A percentile compares a stretch with the other conserved stretches of the same genome.
These are phyloP conservation scores for Alectura lathami DNA, from an alignment of 2,113 vertebrate genomes.

Conservation along the genomic window DNA sequence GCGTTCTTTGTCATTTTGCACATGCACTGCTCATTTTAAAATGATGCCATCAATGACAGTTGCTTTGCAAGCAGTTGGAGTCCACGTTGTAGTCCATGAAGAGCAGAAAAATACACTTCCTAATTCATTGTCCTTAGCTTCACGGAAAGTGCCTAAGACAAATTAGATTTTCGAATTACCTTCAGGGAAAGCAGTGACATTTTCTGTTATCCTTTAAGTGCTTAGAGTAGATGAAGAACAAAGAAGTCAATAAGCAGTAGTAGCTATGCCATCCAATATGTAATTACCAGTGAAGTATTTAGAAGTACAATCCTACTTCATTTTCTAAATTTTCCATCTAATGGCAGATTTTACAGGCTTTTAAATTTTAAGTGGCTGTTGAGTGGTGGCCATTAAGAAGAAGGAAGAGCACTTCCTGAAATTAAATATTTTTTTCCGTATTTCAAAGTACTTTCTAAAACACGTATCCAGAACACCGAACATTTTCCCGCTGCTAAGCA, in stretches of 20 bases:
- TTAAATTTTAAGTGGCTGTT: background rate
- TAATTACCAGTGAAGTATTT: slow-evolving; percentile 23
- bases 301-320: background rate
- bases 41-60: background rate
- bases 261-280: background rate
- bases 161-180: slow-evolving; percentile 59
- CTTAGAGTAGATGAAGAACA: slow-evolving; percentile 32
- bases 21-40: background rate
- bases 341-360: slow-evolving; percentile 3
- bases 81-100: background rate
- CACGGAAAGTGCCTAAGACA: background rate
- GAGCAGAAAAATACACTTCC: background rate
- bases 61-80: background rate
- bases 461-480: background rate
- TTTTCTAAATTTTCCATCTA: background rate
- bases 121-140: slow-evolving; percentile 21
- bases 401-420: background rate
- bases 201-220: slow-evolving; percentile 38
- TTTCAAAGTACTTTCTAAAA: background rate
- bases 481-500: background rate
- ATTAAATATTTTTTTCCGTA: background rate
- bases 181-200: slow-evolving; percentile 49
- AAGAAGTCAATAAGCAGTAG: slow-evolving; percentile 50
- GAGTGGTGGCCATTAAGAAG: background rate
- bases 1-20: background rate